Evolutionary conservation across 2,888 invertebrate species (phyloP), one percentile per base, ranked within the genome.

Genomic region (Icerya purchasi): DNA sequence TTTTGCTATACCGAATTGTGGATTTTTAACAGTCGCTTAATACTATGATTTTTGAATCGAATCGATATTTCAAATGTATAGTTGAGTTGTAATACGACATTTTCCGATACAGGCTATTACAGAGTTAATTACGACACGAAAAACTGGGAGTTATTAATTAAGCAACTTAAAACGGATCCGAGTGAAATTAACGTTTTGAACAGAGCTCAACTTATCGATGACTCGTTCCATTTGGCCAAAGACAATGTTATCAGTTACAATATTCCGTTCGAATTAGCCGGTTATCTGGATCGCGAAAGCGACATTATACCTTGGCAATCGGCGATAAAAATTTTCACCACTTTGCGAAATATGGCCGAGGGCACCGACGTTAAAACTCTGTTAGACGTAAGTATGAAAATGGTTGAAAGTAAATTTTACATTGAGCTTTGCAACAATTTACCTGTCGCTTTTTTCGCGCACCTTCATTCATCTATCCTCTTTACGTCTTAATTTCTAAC

Each of bases 181-280:
- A 72, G 23, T 77, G 78, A 18, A 2, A 63, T 63, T 25, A 62
- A 63, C 14, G 54, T 56, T 53, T 70, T 80, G 14, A 86, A 86
- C 70, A 76, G 83, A 65, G 87, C 86, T 2, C 86, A 89, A 72
- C 75, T 86, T 59, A 77, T 92, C 14, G 85, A 91, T 66, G 93
- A 93, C 70, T 76, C 83, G 1, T 75, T 85, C 65, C 81, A 81
- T 70, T 75, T 84, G 60, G 86, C 85, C n/a, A 62, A 82, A 55
- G 77, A 80, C n/a, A 78, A 78, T 1, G 66, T 76, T 22, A 72
- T 84, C 62, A 66, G 70, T 1, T 85, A 86, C 67, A 69, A 71
- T 0, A 70, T 76, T n/a, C 80, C 83, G 0, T 75, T 91, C 53
- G 73, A 76, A 19, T 74, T 86, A 22, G 74, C 83, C 0, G 74